Base-by-base conservation (phyloP, 2,797 vertebrate genomes). In the Tinamus major region DNA sequence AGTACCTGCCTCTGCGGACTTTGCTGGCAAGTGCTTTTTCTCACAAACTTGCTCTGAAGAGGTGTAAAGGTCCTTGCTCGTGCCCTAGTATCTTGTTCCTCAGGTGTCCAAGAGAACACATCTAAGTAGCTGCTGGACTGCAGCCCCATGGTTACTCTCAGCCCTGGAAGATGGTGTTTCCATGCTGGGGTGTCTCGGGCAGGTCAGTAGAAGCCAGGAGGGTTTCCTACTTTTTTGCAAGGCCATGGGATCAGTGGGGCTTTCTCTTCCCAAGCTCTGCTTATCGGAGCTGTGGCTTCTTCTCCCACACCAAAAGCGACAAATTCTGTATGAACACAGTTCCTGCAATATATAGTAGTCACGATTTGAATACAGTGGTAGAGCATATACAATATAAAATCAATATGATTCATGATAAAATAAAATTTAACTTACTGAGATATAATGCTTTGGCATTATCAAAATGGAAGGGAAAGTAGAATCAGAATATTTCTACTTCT, bases 351-450 rank as follows among this genome's bases (percentile, higher is more conserved):
- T 68, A 49, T 13, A n/a, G 24, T 81, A 82, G 86, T 92, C 64
- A 85, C 33, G 86, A 53, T 31, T 77, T 64, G 48, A 77, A 82
- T 84, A 72, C 42, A 64, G 42, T 82, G 59, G 46, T 77, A 77
- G 35, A 86, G 39, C 4, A 1, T 39, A 41, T 70, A 79, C 35
- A 77, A 53, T 79, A 68, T 53, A 58, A 85, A 92, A 88, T 92
- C 80, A 77, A 53, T 63, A 53, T 92, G 94, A 93, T 94, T 90
- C 80, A 93, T 79, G 90, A 61, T 81, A 76, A 95, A 91, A 92
- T 94, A 93, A 94, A 86, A 19, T 69, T 46, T 92, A 93, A n/a
- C 70, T 85, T 87, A 67, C 85, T 49, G 93, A 92, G 71, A 44
- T 91, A 70, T 8, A 48, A 89, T 88, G 80, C 90, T 94, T 92